Percentiles rank a stretch among this genome's conserved stretches.
Conservation (phyloP, 1,140 invertebrate genomes). For the Portunus trituberculatus region DNA sequence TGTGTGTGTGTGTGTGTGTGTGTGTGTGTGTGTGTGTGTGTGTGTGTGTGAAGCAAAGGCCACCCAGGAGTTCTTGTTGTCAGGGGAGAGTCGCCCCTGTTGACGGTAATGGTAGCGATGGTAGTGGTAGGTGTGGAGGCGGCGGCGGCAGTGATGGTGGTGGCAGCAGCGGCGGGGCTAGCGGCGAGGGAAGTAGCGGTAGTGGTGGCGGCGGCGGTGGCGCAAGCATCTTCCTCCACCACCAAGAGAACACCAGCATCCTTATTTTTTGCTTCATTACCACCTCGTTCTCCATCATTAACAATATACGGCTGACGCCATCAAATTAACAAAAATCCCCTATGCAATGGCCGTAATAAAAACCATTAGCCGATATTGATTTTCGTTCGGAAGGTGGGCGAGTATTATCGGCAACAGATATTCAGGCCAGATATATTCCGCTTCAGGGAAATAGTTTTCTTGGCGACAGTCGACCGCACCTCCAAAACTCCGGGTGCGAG, state of each 20-base stretch:
- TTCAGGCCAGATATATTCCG: conserved; percentile 58
- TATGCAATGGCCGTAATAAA: conserved; percentile 58
- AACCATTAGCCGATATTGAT: conserved; percentile 70
- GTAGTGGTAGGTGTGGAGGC: neutral
- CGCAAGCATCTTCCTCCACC: neutral
- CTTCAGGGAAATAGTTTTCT: conserved; percentile 53
- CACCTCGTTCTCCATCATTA: conserved; percentile 24
- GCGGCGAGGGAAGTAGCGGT: neutral
- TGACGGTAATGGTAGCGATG: conserved; percentile 7
- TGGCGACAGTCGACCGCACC: conserved; percentile 34
- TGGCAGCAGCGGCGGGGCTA: neutral
- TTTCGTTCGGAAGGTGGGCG: conserved; percentile 58
- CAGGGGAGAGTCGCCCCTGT: neutral
- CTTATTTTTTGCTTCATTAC: neutral
- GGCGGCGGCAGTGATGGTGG: neutral
- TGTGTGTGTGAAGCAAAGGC: neutral
- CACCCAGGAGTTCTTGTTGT: neutral
- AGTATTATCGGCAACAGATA: conserved; percentile 69
- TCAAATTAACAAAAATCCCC: conserved; percentile 49
- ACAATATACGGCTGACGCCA: neutral
- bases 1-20: conserved; percentile 47
- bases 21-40: conserved; percentile 47
- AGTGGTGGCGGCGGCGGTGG: neutral
- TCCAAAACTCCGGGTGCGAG: neutral
- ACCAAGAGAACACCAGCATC: neutral